Percentiles rank a stretch among this genome's conserved stretches.
Conservation (phyloP, 2,888 invertebrate species). For the Maniola hyperantus region DNA sequence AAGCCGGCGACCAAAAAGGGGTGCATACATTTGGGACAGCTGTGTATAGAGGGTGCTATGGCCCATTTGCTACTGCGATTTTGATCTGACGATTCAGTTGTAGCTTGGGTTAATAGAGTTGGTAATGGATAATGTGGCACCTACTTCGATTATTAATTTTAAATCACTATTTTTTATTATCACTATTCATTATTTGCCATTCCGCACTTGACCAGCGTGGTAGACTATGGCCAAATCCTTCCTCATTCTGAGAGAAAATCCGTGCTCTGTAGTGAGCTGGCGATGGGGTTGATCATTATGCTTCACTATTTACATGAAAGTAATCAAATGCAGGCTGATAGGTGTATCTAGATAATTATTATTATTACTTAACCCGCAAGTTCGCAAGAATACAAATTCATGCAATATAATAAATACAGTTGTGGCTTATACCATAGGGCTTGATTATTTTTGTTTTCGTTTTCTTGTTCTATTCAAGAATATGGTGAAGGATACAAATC, state of each 20-base stretch:
- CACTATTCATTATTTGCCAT: too few species aligned
- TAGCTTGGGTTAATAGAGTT: not conserved
- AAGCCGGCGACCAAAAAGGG: constrained; percentile 12
- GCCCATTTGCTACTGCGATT: constrained; percentile 5
- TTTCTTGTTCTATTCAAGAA: constrained; percentile 40
- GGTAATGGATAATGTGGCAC: not conserved
- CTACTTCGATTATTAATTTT: not conserved
- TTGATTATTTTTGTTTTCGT: constrained; percentile 34
- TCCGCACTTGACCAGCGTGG: too few species aligned
- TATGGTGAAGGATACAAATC: constrained; percentile 67
- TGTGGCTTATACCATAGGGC: not conserved
- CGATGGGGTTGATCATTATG: too few species aligned
- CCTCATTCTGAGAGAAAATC: too few species aligned
- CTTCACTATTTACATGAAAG: too few species aligned
- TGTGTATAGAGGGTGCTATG: not conserved
- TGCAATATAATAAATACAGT: not conserved
- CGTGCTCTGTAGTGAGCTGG: too few species aligned
- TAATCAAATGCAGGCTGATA: too few species aligned
- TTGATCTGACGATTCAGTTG: not conserved
- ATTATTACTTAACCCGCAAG: too few species aligned
- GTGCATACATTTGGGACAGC: constrained; percentile 8
- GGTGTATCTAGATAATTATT: too few species aligned
- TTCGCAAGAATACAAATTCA: not conserved
- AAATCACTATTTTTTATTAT: too few species aligned
- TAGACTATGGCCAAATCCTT: too few species aligned